phyloP scores from a whole-genome alignment of 2,113 vertebrate genomes.

The Prunella fulvescens region DNA sequence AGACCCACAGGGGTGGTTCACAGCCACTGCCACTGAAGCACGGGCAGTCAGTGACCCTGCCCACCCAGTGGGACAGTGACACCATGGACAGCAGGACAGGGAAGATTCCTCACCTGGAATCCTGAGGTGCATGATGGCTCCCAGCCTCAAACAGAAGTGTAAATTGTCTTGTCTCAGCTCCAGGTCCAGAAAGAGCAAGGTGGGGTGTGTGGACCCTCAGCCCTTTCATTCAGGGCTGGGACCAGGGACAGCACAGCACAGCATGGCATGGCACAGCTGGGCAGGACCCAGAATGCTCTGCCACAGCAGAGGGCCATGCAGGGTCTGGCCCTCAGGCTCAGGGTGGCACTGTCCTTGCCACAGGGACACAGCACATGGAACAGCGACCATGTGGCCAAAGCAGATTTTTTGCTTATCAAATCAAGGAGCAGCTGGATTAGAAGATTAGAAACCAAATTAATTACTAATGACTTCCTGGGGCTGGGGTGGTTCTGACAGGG shows the following conservation, averaged over 20 bases:
- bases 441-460: conserved; percentile 65
- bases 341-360: background rate
- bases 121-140: background rate
- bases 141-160: background rate
- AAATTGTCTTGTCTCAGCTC: background rate
- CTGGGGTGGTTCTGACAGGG: background rate
- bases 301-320: background rate
- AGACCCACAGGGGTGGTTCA: background rate
- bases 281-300: background rate
- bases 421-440: conserved; percentile 61
- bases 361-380: background rate
- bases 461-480: conserved; percentile 46
- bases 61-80: background rate
- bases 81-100: background rate
- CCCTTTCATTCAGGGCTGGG: background rate
- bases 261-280: rapidly evolving
- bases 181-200: background rate
- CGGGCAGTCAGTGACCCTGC: rapidly evolving
- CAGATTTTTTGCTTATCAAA: conserved; percentile 57
- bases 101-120: background rate
- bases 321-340: background rate
- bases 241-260: rapidly evolving
- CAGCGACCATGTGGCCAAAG: conserved; percentile 26
- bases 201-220: rapidly evolving
- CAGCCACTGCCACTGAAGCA: rapidly evolving